These are phyloP conservation scores for Gymnopithys bicolor DNA, from an alignment of 2,797 vertebrate genomes.

Conservation along the genomic window DNA sequence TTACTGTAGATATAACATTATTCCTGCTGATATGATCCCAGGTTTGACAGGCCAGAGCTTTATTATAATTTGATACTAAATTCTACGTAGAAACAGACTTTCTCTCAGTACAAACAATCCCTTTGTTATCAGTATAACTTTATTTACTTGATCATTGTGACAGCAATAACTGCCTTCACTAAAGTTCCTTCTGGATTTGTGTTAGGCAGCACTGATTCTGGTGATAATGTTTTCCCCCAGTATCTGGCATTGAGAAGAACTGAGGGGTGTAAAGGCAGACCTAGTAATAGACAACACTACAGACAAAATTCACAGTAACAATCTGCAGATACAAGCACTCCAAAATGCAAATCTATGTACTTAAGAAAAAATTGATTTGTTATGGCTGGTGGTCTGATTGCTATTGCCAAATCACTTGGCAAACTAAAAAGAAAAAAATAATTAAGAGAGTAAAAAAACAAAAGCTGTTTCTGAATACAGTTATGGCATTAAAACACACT, in stretches of 20 bases:
- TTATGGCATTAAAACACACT: neutral
- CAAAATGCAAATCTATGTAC: neutral
- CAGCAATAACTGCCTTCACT: neutral
- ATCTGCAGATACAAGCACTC: neutral
- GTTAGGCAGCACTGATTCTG: neutral
- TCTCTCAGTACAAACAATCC: neutral
- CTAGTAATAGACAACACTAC: neutral
- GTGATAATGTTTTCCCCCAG: neutral
- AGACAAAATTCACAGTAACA: neutral
- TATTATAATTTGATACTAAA: neutral
- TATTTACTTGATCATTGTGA: neutral
- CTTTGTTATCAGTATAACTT: neutral
- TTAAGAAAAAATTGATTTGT: conserved; percentile 17
- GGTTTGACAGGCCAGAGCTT: neutral
- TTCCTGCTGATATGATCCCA: neutral
- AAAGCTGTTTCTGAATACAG: neutral
- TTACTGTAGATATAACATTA: neutral
- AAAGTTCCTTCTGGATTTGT: neutral
- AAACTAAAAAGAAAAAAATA: neutral
- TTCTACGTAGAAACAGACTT: neutral
- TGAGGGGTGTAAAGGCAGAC: neutral
- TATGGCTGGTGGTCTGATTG: neutral
- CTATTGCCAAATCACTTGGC: neutral
- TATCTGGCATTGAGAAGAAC: neutral
- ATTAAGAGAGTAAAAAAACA: neutral